Percentiles rank a stretch among this genome's conserved stretches.
These are phyloP conservation scores for Vimba vimba DNA, from an alignment of 2,113 vertebrate species.

Conservation along the genomic window DNA sequence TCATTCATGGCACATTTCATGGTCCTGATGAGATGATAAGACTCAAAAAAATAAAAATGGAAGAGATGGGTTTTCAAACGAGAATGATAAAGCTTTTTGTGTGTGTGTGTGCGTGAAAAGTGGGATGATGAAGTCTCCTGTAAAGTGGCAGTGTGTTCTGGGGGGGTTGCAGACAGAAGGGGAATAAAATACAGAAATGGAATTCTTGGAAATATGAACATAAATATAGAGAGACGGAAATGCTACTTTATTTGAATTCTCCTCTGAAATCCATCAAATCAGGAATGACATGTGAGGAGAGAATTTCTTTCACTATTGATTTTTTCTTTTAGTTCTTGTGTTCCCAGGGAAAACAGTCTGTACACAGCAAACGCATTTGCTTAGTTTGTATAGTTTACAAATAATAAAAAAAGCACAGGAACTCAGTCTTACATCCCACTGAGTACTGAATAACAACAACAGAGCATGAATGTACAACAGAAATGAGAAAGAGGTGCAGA, in stretches of 20 bases:
- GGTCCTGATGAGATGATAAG: not conserved
- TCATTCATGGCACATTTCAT: not conserved
- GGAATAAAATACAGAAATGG: not conserved
- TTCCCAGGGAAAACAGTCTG: not conserved
- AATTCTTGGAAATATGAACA: not conserved
- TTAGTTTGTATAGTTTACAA: slow-evolving; percentile 25
- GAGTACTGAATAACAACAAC: slow-evolving; percentile 15
- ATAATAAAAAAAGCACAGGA: not conserved
- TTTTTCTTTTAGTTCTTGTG: slow-evolving; percentile 33
- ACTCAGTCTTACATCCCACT: not conserved
- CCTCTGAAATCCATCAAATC: slow-evolving; percentile 38
- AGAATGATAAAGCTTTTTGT: not conserved
- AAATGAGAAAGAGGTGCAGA: not conserved
- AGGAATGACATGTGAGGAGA: slow-evolving; percentile 35
- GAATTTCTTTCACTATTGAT: slow-evolving; percentile 24
- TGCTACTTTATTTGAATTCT: slow-evolving; percentile 7
- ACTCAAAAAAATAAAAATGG: not conserved
- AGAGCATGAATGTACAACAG: slow-evolving; percentile 13
- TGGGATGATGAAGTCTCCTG: not conserved
- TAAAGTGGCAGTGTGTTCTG: not conserved
- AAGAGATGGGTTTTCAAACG: not conserved
- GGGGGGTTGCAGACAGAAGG: not conserved
- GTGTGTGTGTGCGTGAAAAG: not conserved
- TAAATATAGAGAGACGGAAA: slow-evolving; percentile 27
- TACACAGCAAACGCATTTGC: slow-evolving; percentile 15